These are phyloP conservation scores for Drosophila hawaiiensis DNA, from an alignment of 2,888 invertebrate genomes.

Conservation along the genomic window DNA sequence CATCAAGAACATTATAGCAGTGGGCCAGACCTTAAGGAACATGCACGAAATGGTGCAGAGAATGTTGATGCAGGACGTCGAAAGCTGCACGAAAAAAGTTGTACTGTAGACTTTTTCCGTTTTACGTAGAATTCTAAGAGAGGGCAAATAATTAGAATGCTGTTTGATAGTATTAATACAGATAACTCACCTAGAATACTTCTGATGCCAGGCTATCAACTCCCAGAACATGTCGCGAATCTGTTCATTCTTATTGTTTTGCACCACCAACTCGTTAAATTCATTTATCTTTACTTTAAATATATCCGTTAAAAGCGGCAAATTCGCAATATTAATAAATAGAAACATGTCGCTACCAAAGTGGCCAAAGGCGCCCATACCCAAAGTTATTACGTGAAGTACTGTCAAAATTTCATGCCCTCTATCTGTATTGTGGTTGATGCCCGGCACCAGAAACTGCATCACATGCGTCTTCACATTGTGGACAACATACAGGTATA, in stretches of 20 bases:
- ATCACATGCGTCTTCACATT: slow-evolving; percentile 56
- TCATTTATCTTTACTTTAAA: slow-evolving; percentile 61
- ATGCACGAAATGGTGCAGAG: slow-evolving; percentile 69
- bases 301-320: slow-evolving; percentile 71
- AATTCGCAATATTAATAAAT: slow-evolving; percentile 63
- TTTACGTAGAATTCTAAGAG: slow-evolving; percentile 43
- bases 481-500: slow-evolving; percentile 30
- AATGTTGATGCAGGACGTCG: slow-evolving; percentile 48
- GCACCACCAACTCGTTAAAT: slow-evolving; percentile 50
- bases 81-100: slow-evolving; percentile 66
- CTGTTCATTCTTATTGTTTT: slow-evolving; percentile 10
- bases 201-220: slow-evolving; percentile 70
- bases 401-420: slow-evolving; percentile 48
- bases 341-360: slow-evolving; percentile 73
- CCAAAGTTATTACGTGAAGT: slow-evolving; percentile 41
- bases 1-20: slow-evolving; percentile 59
- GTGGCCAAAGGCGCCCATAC: slow-evolving; percentile 70
- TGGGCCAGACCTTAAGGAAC: slow-evolving; percentile 67
- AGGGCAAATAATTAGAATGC: background rate
- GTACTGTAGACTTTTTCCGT: slow-evolving; percentile 54
- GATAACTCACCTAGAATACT: slow-evolving; percentile 59
- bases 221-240: slow-evolving; percentile 44
- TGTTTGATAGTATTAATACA: no score
- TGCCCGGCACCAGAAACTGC: slow-evolving; percentile 68
- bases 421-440: slow-evolving; percentile 48